Conservation (phyloP, 37 sponge, comb jelly and placozoan genomes). For the Chondrosia reniformis region DNA sequence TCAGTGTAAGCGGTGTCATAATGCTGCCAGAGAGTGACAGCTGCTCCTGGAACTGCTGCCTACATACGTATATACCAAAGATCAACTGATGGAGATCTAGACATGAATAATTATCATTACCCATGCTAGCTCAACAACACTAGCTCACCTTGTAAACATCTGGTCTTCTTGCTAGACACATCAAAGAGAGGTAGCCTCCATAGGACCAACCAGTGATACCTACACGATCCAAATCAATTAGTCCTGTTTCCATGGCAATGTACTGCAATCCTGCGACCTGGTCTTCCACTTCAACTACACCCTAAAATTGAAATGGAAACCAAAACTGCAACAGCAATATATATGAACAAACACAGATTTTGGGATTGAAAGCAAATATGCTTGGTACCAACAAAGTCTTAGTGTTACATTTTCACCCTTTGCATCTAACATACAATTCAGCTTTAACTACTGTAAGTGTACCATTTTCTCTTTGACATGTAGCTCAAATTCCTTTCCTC, state of each 20-base stretch:
- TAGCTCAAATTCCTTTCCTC: constrained; percentile 70
- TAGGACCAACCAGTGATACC: constrained; percentile 88
- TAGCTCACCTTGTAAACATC: constrained; percentile 70
- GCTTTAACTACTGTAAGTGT: not conserved
- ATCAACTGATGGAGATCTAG: not conserved
- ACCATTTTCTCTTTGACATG: constrained; percentile 46
- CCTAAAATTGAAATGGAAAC: not conserved
- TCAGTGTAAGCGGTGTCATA: constrained; percentile 96
- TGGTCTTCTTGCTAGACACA: constrained; percentile 72
- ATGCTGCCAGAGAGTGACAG: constrained; percentile 69
- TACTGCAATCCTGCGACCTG: constrained; percentile 71
- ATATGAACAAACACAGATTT: not conserved
- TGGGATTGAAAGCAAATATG: not conserved
- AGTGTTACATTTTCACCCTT: not conserved
- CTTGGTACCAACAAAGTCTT: not conserved
- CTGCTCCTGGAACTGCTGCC: constrained; percentile 80
- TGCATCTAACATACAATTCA: not conserved
- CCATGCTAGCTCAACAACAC: not conserved
- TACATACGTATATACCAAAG: not conserved
- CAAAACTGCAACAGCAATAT: constrained; percentile 13
- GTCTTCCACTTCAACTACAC: constrained; percentile 61
- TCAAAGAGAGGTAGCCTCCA: constrained; percentile 88
- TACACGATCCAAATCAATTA: constrained; percentile 63
- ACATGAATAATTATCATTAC: constrained; percentile 3
- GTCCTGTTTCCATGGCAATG: constrained; percentile 32